A percentile compares a stretch with the other conserved stretches of the same genome.
Evolutionary conservation across 2,888 invertebrate genomes (phyloP).

Genomic region (Pyrrhia umbra): DNA sequence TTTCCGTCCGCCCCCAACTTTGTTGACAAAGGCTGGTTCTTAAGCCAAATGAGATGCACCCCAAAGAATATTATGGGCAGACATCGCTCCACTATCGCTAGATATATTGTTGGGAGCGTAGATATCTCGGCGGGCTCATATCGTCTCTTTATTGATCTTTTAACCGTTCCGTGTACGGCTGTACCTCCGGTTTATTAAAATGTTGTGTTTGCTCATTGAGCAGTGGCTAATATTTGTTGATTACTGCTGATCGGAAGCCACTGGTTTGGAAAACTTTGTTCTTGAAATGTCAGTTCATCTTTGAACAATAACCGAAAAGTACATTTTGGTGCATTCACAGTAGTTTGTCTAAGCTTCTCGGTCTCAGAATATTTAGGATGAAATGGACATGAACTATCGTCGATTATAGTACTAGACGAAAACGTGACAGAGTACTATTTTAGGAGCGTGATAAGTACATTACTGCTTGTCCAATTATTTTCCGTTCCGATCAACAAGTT

Average conservation of each 20-base stretch:
- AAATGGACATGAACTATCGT: background rate
- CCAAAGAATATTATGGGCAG: conserved; percentile 90
- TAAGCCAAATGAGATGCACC: conserved; percentile 90
- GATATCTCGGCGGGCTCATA: conserved; percentile 79
- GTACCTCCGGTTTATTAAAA: conserved; percentile 72
- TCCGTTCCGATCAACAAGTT: background rate
- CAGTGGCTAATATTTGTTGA: conserved; percentile 56
- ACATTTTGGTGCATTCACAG: too few relatives aligned
- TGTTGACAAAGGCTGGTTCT: conserved; percentile 91
- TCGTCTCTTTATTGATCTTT: conserved; percentile 84
- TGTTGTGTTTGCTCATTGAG: conserved; percentile 61
- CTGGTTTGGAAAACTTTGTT: conserved; percentile 7
- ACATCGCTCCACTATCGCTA: conserved; percentile 87
- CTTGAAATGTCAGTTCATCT: background rate
- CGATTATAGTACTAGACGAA: background rate
- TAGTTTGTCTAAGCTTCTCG: background rate
- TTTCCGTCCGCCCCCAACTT: conserved; percentile 87
- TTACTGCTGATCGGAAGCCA: conserved; percentile 16
- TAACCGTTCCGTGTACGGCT: conserved; percentile 73
- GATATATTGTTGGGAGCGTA: conserved; percentile 78
- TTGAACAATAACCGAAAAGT: background rate
- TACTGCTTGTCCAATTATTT: background rate
- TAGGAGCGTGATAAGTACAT: background rate
- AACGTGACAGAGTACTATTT: background rate
- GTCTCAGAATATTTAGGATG: too few relatives aligned